Evolutionary conservation across 2,113 vertebrate genomes (phyloP), one percentile per base, ranked within the genome.

Genomic region (Dissostichus mawsoni): DNA sequence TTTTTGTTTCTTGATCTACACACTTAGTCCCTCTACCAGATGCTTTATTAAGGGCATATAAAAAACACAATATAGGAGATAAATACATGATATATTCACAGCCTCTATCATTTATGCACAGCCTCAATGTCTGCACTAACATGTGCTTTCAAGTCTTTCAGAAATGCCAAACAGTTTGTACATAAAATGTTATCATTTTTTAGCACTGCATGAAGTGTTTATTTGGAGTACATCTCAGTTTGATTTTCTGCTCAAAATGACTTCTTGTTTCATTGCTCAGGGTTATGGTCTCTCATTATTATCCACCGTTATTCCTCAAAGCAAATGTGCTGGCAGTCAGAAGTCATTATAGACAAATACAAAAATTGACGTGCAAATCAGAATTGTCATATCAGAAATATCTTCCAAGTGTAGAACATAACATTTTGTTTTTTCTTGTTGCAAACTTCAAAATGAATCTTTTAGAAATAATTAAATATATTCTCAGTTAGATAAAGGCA

Each of bases 231-330:
- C 33, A 77, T 66, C 80, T 47, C 29, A 57, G 7, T 74, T 58
- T 58, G 11, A 78, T 69, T 16, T 70, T 16, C 33, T 4, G 10
- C 16, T 72, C 33, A 3, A 69, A 76, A 79, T 80, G 14, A 62
- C 48, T 74, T 57, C 3, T 48, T 64, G 12, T 81, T 48, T 76
- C 72, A 69, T 44, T 72, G 36, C 73, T 61, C 25, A 61, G 74
- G 62, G 58, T 75, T 66, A 25, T 61, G 52, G 66, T 61, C 83
- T 61, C 82, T 76, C 77, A 75, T 78, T 81, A 81, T 78, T 65
- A 64, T 44, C 25, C 52, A 53, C 70, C 71, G 56, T 44, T 76
- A 68, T 77, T 86, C 63, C 50, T 80, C 44, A 71, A 51, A 83
- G 55, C 47, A 73, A 78, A 74, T 81, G 70, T 33, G 33, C 69